Percentiles rank a stretch among this genome's conserved stretches.
Conservation (phyloP, 1,140 invertebrate genomes). For the Drosophila sp. region DNA sequence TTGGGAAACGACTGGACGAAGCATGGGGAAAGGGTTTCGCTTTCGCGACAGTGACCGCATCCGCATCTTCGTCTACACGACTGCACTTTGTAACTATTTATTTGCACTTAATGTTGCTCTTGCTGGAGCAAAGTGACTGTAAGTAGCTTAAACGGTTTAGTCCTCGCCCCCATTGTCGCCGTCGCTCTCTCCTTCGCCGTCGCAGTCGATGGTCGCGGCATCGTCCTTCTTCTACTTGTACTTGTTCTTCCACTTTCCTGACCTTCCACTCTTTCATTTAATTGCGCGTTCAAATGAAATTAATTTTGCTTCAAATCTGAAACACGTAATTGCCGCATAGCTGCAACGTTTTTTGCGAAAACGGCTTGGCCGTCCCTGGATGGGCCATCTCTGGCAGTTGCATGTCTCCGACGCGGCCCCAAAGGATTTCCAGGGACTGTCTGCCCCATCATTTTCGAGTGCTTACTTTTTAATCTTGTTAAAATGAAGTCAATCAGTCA, state of each 20-base stretch:
- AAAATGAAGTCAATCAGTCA: slow-evolving; percentile 65
- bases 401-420: slow-evolving; percentile 14
- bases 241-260: slow-evolving; percentile 26
- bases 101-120: slow-evolving; percentile 61
- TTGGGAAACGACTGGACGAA: not conserved
- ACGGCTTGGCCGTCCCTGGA: not conserved
- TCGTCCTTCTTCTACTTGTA: slow-evolving; percentile 11
- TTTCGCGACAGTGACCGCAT: slow-evolving; percentile 29
- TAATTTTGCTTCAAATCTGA: slow-evolving; percentile 62
- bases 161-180: not conserved
- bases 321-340: slow-evolving; percentile 42
- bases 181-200: not conserved
- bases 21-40: slow-evolving; percentile 13
- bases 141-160: slow-evolving; percentile 73
- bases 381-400: slow-evolving; percentile 10
- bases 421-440: slow-evolving; percentile 19
- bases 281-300: slow-evolving; percentile 77
- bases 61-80: slow-evolving; percentile 37
- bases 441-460: slow-evolving; percentile 33
- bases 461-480: slow-evolving; percentile 53
- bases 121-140: slow-evolving; percentile 54
- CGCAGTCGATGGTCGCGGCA: slow-evolving; percentile 14
- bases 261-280: slow-evolving; percentile 61
- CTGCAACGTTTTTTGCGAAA: slow-evolving; percentile 24
- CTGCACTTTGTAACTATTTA: slow-evolving; percentile 69